Conservation (phyloP, 2,113 vertebrate species). For the Echinops telfairi region DNA sequence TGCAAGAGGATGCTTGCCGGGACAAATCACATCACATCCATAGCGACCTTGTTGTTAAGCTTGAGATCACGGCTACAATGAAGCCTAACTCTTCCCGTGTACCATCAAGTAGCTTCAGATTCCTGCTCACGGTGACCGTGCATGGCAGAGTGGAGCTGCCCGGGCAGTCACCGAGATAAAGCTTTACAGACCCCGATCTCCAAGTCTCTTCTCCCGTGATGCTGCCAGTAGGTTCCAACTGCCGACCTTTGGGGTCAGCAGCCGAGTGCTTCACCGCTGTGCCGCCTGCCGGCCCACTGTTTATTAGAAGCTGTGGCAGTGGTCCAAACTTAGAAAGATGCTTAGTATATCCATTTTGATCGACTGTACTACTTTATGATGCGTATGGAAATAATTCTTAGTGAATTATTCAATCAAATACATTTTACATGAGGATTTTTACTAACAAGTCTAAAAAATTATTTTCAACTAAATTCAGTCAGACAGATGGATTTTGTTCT, state of each 20-base stretch:
- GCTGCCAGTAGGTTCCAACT: not conserved
- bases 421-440: conserved; percentile 80
- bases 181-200: not conserved
- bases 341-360: conserved; percentile 80
- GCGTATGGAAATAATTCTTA: conserved; percentile 81
- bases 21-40: not conserved
- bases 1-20: not conserved
- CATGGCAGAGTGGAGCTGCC: not conserved
- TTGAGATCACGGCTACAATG: not conserved
- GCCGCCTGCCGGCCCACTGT: not conserved
- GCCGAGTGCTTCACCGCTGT: not conserved
- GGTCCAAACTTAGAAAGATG: conserved; percentile 56
- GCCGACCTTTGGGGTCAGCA: not conserved
- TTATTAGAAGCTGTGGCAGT: conserved; percentile 59
- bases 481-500: conserved; percentile 78
- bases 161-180: not conserved
- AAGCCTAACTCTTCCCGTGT: not conserved
- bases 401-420: conserved; percentile 83
- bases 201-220: not conserved
- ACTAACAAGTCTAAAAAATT: conserved; percentile 81
- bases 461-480: conserved; percentile 80
- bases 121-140: not conserved
- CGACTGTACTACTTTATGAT: conserved; percentile 75
- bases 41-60: conserved; percentile 29
- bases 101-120: not conserved